Evolutionary conservation across 2,888 invertebrate species (phyloP), one percentile per base, ranked within the genome.

Genomic region (Sthenelais limicola): DNA sequence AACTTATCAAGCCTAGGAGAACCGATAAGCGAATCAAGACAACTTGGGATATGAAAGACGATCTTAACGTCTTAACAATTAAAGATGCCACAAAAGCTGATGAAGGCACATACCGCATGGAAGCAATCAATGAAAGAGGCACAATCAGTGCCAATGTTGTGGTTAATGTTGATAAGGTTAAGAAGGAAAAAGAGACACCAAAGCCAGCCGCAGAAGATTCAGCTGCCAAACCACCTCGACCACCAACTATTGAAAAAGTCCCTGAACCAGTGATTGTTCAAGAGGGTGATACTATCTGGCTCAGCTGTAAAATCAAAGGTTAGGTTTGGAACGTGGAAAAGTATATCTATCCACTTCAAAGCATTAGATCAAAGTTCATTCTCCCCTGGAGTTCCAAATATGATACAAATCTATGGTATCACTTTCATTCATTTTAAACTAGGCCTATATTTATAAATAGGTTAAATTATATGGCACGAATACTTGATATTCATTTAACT

Each of bases 1-100:
- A 82, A n/a, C 81, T 81, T 68, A 74, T 86, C n/a, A 72, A 77
- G n/a, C 47, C 32, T 12, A 33, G 47, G 3, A 48, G 18, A 30
- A 24, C 7, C 21, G 49, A 67, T 32, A 30, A 15, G n/a, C 67
- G 67, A 7, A 47, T 67, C 12, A 32, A 32, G 7, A 48, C 48
- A 15, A 43, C 43, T 15, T 48, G 49, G 47, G 67, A 67, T 21
- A 24, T 48, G 4, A 48, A 67, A 18, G 24, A 18, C 12, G 49
- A 67, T 48, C 30, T 48, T 4, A 47, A 33, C 18, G 48, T 48
- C 12, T 43, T 67, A 1, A 48, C 47, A 5, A 48, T 67, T 15
- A 47, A 48, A 18, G 51, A 72, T 18, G 52, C 43, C n/a, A 30
- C 26, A 3, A 15, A 24, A 32, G 4, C 2, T 1, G 72, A 72